These are phyloP conservation scores for Drosophila pruinosa DNA, from an alignment of 1,140 invertebrate species.

Conservation along the genomic window DNA sequence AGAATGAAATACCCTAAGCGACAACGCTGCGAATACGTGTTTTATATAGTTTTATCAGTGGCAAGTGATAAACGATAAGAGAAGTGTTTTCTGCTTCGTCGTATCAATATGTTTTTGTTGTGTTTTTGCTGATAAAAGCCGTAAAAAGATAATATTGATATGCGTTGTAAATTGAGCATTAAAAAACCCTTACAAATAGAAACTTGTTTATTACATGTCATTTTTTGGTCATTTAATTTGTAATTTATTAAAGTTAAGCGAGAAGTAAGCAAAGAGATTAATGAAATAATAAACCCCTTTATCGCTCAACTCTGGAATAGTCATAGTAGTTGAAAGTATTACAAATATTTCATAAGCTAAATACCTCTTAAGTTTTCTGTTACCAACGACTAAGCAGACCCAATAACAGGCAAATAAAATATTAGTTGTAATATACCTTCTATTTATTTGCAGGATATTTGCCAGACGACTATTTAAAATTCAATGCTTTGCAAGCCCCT, in stretches of 20 bases:
- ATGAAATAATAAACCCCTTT: too few species aligned
- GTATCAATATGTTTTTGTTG: constrained; percentile 3
- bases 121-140: constrained; percentile 5
- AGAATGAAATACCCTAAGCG: neutral
- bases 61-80: constrained; percentile 47
- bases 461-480: neutral
- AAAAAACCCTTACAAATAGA: constrained; percentile 26
- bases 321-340: too few species aligned
- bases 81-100: constrained; percentile 11
- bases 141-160: constrained; percentile 10
- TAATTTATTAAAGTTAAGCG: too few species aligned
- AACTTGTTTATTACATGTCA: neutral
- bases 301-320: too few species aligned
- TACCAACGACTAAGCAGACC: too few species aligned
- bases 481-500: neutral
- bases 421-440: too few species aligned
- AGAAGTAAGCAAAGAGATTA: too few species aligned
- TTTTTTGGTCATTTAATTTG: too few species aligned
- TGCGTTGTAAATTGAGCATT: constrained; percentile 18
- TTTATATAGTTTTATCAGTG: constrained; percentile 30
- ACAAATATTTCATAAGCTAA: too few species aligned
- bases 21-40: constrained; percentile 32
- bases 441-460: neutral
- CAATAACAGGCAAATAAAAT: too few species aligned
- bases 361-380: too few species aligned